phyloP scores from a whole-genome alignment of 2,888 invertebrate species.

The Xestia rhomboidea region DNA sequence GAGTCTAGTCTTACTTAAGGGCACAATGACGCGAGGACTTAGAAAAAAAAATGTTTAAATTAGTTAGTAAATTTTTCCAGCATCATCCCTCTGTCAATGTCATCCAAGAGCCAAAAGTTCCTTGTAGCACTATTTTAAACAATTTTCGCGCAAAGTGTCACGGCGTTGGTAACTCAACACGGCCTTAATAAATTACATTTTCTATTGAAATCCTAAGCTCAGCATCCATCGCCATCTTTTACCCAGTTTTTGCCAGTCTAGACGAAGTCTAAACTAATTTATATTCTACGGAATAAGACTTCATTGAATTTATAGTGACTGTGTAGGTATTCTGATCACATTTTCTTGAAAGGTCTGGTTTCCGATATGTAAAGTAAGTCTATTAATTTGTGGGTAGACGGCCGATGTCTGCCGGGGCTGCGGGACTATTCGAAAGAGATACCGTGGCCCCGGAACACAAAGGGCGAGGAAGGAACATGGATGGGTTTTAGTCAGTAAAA shows the following conservation, averaged over 20 bases:
- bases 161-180: background rate
- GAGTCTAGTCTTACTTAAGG: too few species aligned
- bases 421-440: too few species aligned
- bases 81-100: background rate
- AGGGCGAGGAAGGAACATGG: too few species aligned
- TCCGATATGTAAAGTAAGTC: background rate
- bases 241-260: constrained; percentile 12
- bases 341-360: background rate
- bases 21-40: too few species aligned
- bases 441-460: too few species aligned
- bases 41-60: too few species aligned
- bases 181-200: constrained; percentile 2
- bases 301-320: constrained; percentile 10
- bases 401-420: too few species aligned
- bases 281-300: background rate
- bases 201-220: constrained; percentile 6
- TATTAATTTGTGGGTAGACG: background rate
- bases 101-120: background rate
- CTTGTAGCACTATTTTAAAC: background rate
- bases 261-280: constrained; percentile 24
- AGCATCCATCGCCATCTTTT: background rate
- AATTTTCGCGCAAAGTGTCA: background rate
- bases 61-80: too few species aligned
- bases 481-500: too few species aligned
- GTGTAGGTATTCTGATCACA: background rate